Percentiles rank a stretch among this genome's conserved stretches.
Conservation (phyloP, 2,888 invertebrate genomes). For the Tipula confusa region DNA sequence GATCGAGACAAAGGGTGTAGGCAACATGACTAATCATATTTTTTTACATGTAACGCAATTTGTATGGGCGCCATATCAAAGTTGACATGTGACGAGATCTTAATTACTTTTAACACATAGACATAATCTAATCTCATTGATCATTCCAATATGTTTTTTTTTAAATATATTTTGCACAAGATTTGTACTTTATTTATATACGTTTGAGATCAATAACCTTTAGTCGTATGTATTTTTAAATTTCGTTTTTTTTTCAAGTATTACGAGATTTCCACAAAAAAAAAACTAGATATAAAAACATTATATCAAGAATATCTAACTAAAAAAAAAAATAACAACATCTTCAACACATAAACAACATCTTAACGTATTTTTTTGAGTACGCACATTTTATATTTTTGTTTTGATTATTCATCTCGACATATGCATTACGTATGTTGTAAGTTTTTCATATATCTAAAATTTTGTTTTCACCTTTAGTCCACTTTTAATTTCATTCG, state of each 20-base stretch:
- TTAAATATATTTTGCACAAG: neutral
- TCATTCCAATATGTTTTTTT: neutral
- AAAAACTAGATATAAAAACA: neutral
- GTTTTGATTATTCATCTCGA: neutral
- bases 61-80: neutral
- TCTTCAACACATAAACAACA: neutral
- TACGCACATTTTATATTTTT: neutral
- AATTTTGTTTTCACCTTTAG: neutral
- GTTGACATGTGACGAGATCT: neutral
- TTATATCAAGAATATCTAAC: neutral
- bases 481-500: neutral
- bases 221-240: neutral
- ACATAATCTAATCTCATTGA: neutral
- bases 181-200: neutral
- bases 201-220: neutral
- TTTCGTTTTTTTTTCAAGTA: neutral
- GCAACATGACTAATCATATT: neutral
- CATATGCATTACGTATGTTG: neutral
- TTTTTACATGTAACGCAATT: neutral
- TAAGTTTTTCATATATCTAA: neutral
- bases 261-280: neutral
- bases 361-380: neutral
- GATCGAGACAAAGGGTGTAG: neutral
- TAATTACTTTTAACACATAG: neutral
- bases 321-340: neutral